Base-by-base conservation (phyloP, 2,113 vertebrate genomes). In the Alosa alosa region DNA sequence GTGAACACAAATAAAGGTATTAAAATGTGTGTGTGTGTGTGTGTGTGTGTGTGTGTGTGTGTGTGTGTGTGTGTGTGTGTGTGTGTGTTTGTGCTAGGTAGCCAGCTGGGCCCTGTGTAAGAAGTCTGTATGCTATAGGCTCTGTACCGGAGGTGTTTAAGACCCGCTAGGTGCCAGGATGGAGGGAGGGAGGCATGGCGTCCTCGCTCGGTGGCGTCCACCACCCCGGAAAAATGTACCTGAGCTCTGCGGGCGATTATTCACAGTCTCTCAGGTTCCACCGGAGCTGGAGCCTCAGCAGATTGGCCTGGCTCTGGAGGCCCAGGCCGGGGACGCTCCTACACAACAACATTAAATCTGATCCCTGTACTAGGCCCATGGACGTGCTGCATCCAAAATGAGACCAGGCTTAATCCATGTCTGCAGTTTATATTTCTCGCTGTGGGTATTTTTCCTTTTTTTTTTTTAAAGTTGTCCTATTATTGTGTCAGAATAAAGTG, bases 191-290 rank as follows among this genome's bases (percentile, higher is more conserved):
- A 72, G 64, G 64, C 64, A 25, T 72, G n/a, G 64, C 64, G 5
- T 25, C 60, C 41, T 41, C 57, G 57, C 4, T 72, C 15, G 64
- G 44, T 41, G 72, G 72, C 31, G 44, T 84, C 75, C 50, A 75
- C 89, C 88, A 85, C 31, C 83, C 72, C 81, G 83, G 88, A 89
- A 92, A 94, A 90, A 92, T 91, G 89, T 91, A 94, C 88, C 91
- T 87, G 83, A 50, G 91, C 88, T 92, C 83, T 81, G 36, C 45
- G 55, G 8, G 46, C 82, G 3, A 86, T 86, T 86, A 25, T 68
- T 64, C 82, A 86, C 84, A 41, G 64, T 81, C 72, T 78, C 72
- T 85, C 83, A 64, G 83, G 86, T 91, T 83, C 83, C 86, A 83
- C 84, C 85, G 83, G 81, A 64, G 41, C 78, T 44, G 11, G 45